A percentile compares a stretch with the other conserved stretches of the same genome.
These are phyloP conservation scores for Ophiothrix spiculata DNA, from an alignment of 35 echinoderm and acorn worm genomes.

Conservation along the genomic window DNA sequence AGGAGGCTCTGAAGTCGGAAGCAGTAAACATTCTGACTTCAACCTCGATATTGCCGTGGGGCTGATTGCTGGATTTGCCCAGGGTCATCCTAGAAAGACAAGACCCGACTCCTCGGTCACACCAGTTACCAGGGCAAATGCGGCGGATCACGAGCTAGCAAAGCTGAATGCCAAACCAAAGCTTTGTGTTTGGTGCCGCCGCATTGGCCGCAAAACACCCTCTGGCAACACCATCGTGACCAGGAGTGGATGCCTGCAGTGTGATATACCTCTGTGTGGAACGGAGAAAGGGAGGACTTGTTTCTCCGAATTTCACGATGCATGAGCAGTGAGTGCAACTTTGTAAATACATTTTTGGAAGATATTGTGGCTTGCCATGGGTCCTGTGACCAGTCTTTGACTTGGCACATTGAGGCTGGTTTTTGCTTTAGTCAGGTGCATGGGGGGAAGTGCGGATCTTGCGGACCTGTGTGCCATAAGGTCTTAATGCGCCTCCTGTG, in stretches of 20 bases:
- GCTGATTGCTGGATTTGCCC: background rate
- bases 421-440: too few species aligned
- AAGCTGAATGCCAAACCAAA: background rate
- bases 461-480: too few species aligned
- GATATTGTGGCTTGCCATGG: too few species aligned
- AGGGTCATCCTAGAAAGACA: background rate
- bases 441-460: too few species aligned
- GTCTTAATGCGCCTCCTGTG: too few species aligned
- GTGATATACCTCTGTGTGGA: background rate
- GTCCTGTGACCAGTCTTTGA: too few species aligned
- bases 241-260: background rate
- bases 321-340: too few species aligned
- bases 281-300: too few species aligned
- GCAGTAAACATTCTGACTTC: background rate
- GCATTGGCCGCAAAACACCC: background rate
- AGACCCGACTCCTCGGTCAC: background rate
- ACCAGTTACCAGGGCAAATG: background rate
- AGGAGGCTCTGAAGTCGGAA: too few species aligned
- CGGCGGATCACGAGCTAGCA: background rate
- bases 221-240: background rate
- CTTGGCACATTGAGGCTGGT: too few species aligned
- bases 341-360: too few species aligned
- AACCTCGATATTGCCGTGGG: background rate
- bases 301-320: background rate
- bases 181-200: background rate